These are phyloP conservation scores for Acanthurus tractus DNA, from an alignment of 2,797 vertebrate species.

Conservation along the genomic window DNA sequence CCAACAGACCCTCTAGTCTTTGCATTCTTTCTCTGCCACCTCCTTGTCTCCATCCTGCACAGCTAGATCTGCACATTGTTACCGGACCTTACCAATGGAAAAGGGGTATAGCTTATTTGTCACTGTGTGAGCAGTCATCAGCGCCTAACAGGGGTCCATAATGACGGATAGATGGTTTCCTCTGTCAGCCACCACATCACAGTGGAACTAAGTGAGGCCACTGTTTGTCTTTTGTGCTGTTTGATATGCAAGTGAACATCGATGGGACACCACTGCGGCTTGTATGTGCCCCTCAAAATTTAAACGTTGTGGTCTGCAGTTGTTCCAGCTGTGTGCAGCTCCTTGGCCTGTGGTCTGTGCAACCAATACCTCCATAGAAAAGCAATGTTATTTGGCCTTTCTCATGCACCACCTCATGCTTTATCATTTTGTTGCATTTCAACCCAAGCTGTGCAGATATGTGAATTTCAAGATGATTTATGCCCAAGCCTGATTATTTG, in stretches of 20 bases:
- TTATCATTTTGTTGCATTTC: conserved; percentile 28
- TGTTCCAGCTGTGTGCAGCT: conserved; percentile 19
- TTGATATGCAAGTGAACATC: conserved; percentile 26
- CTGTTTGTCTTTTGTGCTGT: conserved; percentile 23
- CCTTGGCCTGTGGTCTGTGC: conserved; percentile 17
- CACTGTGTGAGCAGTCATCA: conserved; percentile 64
- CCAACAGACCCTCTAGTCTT: conserved; percentile 35
- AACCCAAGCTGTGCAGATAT: conserved; percentile 30
- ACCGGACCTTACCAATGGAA: conserved; percentile 43
- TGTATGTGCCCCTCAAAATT: conserved; percentile 6
- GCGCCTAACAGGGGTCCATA: conserved; percentile 50
- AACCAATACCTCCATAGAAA: conserved; percentile 10
- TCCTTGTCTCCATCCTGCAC: conserved; percentile 39
- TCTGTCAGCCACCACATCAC: conserved; percentile 40
- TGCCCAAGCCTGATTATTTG: conserved; percentile 53
- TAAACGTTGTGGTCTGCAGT: conserved; percentile 12
- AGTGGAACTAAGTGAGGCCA: conserved; percentile 31
- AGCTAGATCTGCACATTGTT: conserved; percentile 47
- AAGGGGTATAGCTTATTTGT: conserved; percentile 59
- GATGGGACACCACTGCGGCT: conserved; percentile 9
- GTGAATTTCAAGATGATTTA: conserved; percentile 45
- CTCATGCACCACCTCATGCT: neutral
- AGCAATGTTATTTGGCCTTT: conserved; percentile 2
- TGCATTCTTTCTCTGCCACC: conserved; percentile 39
- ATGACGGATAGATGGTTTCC: conserved; percentile 56